phyloP scores from a whole-genome alignment of 1,140 invertebrate genomes.

The Zaprionus inermis region DNA sequence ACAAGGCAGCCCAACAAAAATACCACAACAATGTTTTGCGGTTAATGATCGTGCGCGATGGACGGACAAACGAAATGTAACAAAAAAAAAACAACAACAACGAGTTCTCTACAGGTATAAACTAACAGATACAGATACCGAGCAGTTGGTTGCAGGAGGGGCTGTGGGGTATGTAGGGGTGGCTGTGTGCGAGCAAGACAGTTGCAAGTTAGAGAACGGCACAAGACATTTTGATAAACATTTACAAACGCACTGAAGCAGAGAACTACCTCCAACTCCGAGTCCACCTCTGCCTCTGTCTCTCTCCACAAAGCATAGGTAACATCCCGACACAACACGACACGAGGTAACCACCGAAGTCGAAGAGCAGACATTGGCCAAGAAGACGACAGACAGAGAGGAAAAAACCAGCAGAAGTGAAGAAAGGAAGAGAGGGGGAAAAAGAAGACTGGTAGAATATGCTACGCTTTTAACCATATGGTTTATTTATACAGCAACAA shows the following conservation, averaged over 20 bases:
- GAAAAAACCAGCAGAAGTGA: slow-evolving; percentile 36
- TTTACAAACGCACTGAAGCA: slow-evolving; percentile 80
- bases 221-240: slow-evolving; percentile 82
- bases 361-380: slow-evolving; percentile 29
- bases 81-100: slow-evolving; percentile 37
- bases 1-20: slow-evolving; percentile 44
- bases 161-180: neutral
- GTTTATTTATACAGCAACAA: slow-evolving; percentile 76
- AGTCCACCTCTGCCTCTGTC: no score
- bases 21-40: slow-evolving; percentile 77
- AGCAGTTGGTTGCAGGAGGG: neutral
- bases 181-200: neutral
- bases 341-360: slow-evolving; percentile 53
- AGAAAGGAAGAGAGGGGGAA: slow-evolving; percentile 12
- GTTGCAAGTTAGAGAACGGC: slow-evolving; percentile 57
- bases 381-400: slow-evolving; percentile 36
- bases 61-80: slow-evolving; percentile 62
- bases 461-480: slow-evolving; percentile 82
- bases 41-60: slow-evolving; percentile 71
- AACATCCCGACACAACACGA: slow-evolving; percentile 32
- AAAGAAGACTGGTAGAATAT: slow-evolving; percentile 63
- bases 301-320: slow-evolving; percentile 40
- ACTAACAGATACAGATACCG: slow-evolving; percentile 1
- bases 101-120: slow-evolving; percentile 18
- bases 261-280: slow-evolving; percentile 48